A percentile compares a stretch with the other conserved stretches of the same genome.
These are phyloP conservation scores for Calephelis perditalis DNA, from an alignment of 2,888 invertebrate genomes.

Conservation along the genomic window DNA sequence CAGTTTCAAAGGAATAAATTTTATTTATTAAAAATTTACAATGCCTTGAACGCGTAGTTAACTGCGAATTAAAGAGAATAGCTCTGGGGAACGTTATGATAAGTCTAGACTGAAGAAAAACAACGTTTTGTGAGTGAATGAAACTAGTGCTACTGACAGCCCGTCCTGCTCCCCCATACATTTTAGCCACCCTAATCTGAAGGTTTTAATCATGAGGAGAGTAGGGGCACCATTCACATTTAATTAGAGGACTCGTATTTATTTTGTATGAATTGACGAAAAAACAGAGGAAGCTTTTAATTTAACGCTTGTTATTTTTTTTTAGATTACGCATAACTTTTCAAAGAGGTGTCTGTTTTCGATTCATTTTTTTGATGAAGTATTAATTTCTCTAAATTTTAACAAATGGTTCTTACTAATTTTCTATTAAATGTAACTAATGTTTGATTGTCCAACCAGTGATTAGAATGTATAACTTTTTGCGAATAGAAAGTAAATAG, in stretches of 20 bases:
- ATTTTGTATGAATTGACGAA: no score
- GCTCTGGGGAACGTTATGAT: constrained; percentile 11
- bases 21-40: not conserved
- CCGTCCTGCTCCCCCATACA: constrained; percentile 24
- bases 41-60: constrained; percentile 15
- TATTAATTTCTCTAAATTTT: no score
- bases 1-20: not conserved
- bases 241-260: not conserved
- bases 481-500: no score
- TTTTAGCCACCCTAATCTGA: constrained; percentile 36
- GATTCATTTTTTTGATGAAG: no score
- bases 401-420: no score
- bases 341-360: no score
- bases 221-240: constrained; percentile 23
- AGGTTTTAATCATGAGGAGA: constrained; percentile 33
- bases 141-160: constrained; percentile 21
- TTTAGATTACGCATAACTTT: no score
- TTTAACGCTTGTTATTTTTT: no score
- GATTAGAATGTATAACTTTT: no score
- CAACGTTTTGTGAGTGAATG: constrained; percentile 25
- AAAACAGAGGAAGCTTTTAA: no score
- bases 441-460: no score
- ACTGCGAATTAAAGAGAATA: constrained; percentile 18
- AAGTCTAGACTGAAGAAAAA: constrained; percentile 21
- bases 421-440: no score